These are phyloP conservation scores for Phasianus colchicus DNA, from an alignment of 2,113 vertebrate genomes.

Conservation along the genomic window DNA sequence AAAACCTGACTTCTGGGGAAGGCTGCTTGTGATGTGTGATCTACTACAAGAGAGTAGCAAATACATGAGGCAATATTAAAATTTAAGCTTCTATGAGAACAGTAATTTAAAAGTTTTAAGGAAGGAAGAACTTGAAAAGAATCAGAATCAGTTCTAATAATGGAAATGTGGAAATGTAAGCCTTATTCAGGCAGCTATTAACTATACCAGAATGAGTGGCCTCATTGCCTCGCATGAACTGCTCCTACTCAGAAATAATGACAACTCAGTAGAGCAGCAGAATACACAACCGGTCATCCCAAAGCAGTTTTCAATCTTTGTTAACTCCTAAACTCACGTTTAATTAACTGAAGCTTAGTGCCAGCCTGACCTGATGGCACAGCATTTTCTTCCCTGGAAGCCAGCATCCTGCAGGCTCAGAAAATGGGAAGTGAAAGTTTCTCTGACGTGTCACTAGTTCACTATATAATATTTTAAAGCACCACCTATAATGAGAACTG, in stretches of 20 bases:
- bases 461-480: neutral
- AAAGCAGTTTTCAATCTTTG: neutral
- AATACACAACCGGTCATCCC: neutral
- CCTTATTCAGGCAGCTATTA: neutral
- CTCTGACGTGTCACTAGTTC: neutral
- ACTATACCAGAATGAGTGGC: neutral
- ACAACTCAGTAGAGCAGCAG: neutral
- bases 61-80: neutral
- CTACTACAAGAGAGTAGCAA: neutral
- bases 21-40: neutral
- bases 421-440: neutral
- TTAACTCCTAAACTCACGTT: neutral
- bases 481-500: neutral
- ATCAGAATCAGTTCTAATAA: neutral
- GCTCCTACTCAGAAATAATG: neutral
- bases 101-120: neutral
- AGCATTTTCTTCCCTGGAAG: neutral
- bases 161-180: neutral
- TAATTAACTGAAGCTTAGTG: neutral
- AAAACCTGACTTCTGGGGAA: neutral
- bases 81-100: neutral
- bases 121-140: neutral
- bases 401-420: neutral
- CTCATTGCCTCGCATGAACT: neutral
- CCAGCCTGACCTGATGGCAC: rapidly evolving